phyloP scores from a whole-genome alignment of 2,888 invertebrate species.

The Phalera bucephala region DNA sequence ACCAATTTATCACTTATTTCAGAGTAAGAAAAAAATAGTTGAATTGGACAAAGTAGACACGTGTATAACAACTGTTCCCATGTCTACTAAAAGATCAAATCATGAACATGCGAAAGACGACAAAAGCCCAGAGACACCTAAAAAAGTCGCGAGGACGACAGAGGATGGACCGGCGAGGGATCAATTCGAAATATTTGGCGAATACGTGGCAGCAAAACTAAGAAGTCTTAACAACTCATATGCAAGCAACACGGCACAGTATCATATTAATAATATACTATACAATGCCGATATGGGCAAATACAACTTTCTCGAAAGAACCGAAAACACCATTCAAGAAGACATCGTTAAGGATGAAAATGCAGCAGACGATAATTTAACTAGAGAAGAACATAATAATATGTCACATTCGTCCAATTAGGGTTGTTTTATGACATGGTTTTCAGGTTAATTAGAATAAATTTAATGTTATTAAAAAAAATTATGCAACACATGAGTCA shows the following conservation, averaged over 20 bases:
- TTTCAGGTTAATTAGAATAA: too few relatives aligned
- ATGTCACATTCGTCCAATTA: too few relatives aligned
- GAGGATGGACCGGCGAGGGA: not conserved
- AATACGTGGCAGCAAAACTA: not conserved
- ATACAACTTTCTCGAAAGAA: not conserved
- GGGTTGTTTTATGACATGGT: too few relatives aligned
- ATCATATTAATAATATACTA: not conserved
- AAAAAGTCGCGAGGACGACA: not conserved
- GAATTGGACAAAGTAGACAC: not conserved
- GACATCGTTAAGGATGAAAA: too few relatives aligned
- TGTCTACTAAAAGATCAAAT: not conserved
- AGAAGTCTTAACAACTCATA: not conserved
- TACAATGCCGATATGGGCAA: not conserved
- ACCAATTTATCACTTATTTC: not conserved
- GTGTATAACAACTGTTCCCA: not conserved
- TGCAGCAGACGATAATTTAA: too few relatives aligned
- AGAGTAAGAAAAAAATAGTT: not conserved
- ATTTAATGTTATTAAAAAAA: too few relatives aligned
- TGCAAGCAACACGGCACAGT: not conserved
- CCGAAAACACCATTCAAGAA: too few relatives aligned
- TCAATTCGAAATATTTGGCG: not conserved
- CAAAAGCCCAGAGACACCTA: not conserved
- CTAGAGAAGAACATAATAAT: too few relatives aligned
- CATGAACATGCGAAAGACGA: not conserved
- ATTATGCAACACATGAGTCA: too few relatives aligned